Percentiles rank a stretch among this genome's conserved stretches.
Evolutionary conservation across 2,797 vertebrate species (phyloP).

Genomic region (Scolopax rusticola): DNA sequence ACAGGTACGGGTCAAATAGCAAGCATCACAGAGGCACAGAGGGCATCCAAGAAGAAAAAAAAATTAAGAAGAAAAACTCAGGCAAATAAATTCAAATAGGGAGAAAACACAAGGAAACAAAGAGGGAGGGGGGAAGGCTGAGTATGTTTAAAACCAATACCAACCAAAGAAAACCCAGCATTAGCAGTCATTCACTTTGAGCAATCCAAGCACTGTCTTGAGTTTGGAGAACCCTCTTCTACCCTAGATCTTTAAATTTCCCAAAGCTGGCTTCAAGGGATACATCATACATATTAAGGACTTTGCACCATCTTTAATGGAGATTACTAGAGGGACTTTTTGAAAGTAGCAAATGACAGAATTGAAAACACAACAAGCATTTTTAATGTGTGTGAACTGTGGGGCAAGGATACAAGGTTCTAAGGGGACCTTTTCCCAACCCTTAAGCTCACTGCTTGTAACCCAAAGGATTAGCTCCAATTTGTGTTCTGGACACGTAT

Average conservation of each 20-base stretch:
- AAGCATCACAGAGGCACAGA: background rate
- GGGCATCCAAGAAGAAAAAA: background rate
- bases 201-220: background rate
- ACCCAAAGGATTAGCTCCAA: background rate
- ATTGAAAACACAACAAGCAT: background rate
- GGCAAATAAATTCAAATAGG: background rate
- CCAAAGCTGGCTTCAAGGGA: background rate
- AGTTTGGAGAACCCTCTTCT: background rate
- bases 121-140: background rate
- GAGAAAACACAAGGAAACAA: background rate
- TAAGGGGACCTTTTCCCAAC: background rate
- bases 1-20: background rate
- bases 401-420: background rate
- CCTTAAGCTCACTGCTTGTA: background rate
- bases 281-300: background rate
- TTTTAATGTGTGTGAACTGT: background rate
- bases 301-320: background rate
- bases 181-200: background rate
- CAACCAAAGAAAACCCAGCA: background rate
- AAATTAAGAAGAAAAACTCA: background rate
- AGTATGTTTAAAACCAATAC: background rate
- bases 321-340: background rate
- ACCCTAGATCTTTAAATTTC: background rate
- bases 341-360: background rate
- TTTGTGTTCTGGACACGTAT: constrained; percentile 11